These are phyloP conservation scores for Trachurus trachurus DNA, from an alignment of 2,797 vertebrate species.

Conservation along the genomic window DNA sequence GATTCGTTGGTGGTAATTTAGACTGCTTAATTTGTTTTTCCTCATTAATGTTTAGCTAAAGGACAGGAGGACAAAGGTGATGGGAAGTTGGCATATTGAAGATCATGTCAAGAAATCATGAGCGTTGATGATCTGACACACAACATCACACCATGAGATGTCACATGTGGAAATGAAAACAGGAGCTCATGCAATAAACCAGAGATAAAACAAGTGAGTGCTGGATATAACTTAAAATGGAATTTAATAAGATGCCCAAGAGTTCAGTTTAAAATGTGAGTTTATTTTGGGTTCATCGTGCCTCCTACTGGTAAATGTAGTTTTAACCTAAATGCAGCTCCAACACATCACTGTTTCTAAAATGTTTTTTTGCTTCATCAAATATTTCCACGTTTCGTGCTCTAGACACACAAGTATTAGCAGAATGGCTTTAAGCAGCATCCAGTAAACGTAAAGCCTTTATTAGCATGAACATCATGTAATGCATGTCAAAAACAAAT, in stretches of 20 bases:
- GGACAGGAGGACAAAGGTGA: background rate
- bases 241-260: no score
- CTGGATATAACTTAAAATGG: background rate
- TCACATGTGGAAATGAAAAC: background rate
- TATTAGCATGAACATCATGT: conserved; percentile 50
- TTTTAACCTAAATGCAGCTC: background rate
- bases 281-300: background rate
- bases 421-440: background rate
- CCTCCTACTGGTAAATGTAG: conserved; percentile 16
- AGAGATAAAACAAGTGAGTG: background rate
- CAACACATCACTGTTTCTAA: background rate
- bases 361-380: background rate
- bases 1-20: no score
- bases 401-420: background rate
- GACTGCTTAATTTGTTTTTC: no score
- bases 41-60: background rate
- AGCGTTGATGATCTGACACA: background rate
- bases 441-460: conserved; percentile 4
- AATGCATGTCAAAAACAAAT: conserved; percentile 53
- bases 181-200: background rate
- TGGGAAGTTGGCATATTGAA: background rate
- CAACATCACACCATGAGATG: background rate
- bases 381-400: background rate
- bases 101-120: background rate
- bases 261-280: background rate